Base-by-base conservation (phyloP, 2,113 vertebrate genomes). In the Semicossyphus pulcher region DNA sequence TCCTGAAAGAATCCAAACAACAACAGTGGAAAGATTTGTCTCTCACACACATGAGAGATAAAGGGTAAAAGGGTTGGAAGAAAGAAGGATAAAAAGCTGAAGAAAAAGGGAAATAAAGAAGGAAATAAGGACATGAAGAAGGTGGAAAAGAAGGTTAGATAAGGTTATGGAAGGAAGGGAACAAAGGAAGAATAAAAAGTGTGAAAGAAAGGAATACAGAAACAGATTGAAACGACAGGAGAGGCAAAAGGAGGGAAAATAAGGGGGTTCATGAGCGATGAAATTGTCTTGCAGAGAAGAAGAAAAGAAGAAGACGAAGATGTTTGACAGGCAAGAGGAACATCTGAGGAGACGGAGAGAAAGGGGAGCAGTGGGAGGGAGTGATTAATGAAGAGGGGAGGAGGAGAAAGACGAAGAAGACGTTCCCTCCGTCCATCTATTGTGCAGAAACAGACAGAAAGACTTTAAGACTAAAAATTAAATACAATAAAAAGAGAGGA, bases 1-100 rank as follows among this genome's bases (percentile, higher is more conserved):
- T 80, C 79, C 83, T 61, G 21, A 31, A 78, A 76, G 77, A 90
- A 87, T 91, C 66, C 57, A 84, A 89, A 86, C 78, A 85, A 81
- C 74, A 90, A 88, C 79, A 87, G 18, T 61, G 60, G 72, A 48
- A 66, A 69, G 76, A 81, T 76, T 69, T 52, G 32, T 49, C 51
- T 76, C 45, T 44, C 42, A n/a, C 54, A 48, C 54, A 51, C 60
- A n/a, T 4, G 37, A 49, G 34, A 58, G 28, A 57, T n/a, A 26
- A 26, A 51, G 4, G 10, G 34, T 0, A 34, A 23, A 48, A 20
- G 2, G 25, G 51, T 32, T 2, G 28, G 5, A 37, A 15, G 39
- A 21, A 29, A 16, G 45, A 29, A 11, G 5, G 16, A 21, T 45
- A 37, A 10, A 6, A 34, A 34, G 5, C 32, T 9, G 14, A 37